Evolutionary conservation across 2,113 vertebrate genomes (phyloP), one percentile per base, ranked within the genome.

Genomic region (Ondatra zibethicus): DNA sequence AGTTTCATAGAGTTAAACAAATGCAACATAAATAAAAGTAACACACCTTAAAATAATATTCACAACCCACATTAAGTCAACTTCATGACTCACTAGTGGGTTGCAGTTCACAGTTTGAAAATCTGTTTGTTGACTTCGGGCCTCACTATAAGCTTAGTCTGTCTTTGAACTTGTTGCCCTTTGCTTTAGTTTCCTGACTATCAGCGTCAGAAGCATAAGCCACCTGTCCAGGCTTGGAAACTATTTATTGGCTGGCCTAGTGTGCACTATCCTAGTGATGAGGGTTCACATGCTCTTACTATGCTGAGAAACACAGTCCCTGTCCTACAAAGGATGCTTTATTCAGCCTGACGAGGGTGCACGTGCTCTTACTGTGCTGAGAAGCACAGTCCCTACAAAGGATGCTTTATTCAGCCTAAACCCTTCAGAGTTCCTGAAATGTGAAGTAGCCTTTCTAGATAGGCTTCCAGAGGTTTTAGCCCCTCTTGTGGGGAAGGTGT

Each of bases 341-440:
- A 36, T 85, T 95, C 75, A 76, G 72, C 39, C 55, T 93, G 94
- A 87, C n/a, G 29, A 84, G 36, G 39, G 16, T 45, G 21, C 68
- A 50, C 17, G 47, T 88, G 55, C 50, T 23, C 1, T 33, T 23
- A 8, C 31, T 82, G 21, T 87, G 39, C 39, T 36, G 61, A 76
- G 66, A 82, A 72, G 87, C 14, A 50, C 80, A 21, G 25, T 80
- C 63, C 12, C 68, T 52, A n/a, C n/a, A n/a, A n/a, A n/a, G n/a
- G n/a, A n/a, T n/a, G 27, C 73, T 97, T 95, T 78, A n/a, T 84
- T 95, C 75, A 77, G 72, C 42, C 58, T 85, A 52, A 80, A 25
- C 19, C 89, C 47, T 31, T 13, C 66, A 63, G 33, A 65, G 23
- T 42, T 92, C 73, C 70, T 92, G 77, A 36, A 87, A 92, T 66